These are phyloP conservation scores for Lasioglossum figueresi DNA, from an alignment of 2,888 invertebrate genomes.

Conservation along the genomic window DNA sequence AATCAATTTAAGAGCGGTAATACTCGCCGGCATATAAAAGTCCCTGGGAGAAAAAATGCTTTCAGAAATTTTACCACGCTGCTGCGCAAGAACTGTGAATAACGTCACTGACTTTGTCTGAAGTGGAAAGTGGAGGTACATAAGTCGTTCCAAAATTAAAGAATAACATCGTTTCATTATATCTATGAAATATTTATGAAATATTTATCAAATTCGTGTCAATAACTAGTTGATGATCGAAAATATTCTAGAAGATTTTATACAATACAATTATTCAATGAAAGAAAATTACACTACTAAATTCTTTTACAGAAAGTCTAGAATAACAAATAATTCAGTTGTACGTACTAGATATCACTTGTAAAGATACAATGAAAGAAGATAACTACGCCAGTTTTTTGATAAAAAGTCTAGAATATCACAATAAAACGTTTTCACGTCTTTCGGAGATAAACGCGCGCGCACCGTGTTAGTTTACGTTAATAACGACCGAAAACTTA, in stretches of 20 bases:
- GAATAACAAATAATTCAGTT: not conserved
- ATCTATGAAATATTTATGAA: not conserved
- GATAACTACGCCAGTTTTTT: not conserved
- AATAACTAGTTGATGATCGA: not conserved
- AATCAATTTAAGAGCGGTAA: slow-evolving; percentile 1
- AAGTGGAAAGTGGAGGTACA: not conserved
- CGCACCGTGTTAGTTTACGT: not conserved
- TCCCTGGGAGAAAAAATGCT: not conserved
- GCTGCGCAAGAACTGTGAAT: not conserved
- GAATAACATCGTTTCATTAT: not conserved
- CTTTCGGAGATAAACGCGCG: not conserved
- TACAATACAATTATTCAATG: not conserved
- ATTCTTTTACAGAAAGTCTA: too few relatives aligned
- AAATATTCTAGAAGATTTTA: not conserved
- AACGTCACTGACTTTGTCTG: not conserved
- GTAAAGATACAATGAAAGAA: not conserved
- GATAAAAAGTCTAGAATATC: not conserved
- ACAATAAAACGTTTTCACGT: not conserved
- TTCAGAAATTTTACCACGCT: not conserved
- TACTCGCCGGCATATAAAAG: not conserved
- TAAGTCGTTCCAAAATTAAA: not conserved
- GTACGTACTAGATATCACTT: not conserved
- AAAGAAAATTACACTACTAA: not conserved
- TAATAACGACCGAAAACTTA: not conserved
- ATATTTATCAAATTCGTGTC: not conserved